Conservation (phyloP, 2,888 invertebrate species). For the Abrostola triplasia region DNA sequence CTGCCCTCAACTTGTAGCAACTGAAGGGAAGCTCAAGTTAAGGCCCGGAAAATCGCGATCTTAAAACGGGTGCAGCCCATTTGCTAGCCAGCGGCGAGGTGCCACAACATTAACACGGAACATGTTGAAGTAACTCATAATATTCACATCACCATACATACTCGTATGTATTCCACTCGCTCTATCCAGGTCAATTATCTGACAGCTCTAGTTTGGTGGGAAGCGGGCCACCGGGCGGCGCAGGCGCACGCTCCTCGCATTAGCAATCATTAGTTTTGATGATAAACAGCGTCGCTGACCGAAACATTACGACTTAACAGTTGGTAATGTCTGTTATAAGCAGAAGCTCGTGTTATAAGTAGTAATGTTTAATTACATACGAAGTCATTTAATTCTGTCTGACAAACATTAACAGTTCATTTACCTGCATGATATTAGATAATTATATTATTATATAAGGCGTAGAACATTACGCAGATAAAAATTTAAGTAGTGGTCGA, state of each 20-base stretch:
- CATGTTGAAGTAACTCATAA: conserved; percentile 8
- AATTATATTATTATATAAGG: too few relatives aligned
- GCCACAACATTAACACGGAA: conserved; percentile 39
- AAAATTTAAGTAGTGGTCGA: too few relatives aligned
- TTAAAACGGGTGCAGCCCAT: too few relatives aligned
- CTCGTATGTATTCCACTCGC: conserved; percentile 14
- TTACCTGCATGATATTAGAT: too few relatives aligned
- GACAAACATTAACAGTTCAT: too few relatives aligned
- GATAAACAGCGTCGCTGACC: conserved; percentile 24
- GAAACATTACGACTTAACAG: conserved; percentile 20
- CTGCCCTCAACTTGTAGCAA: not conserved
- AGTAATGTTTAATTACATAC: too few relatives aligned
- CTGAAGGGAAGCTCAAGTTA: not conserved
- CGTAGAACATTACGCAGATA: too few relatives aligned
- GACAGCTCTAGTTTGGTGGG: conserved; percentile 37
- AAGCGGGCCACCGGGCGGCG: conserved; percentile 31
- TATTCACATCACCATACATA: conserved; percentile 22
- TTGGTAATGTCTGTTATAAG: not conserved
- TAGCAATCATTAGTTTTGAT: conserved; percentile 24
- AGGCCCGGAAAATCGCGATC: too few relatives aligned
- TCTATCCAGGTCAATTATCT: conserved; percentile 46
- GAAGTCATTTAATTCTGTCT: too few relatives aligned
- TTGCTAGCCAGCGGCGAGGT: too few relatives aligned
- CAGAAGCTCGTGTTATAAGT: too few relatives aligned
- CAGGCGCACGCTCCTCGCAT: conserved; percentile 32